A percentile compares a stretch with the other conserved stretches of the same genome.
phyloP scores from a whole-genome alignment of 2,113 vertebrate genomes.

The Pogonocichla stellata region DNA sequence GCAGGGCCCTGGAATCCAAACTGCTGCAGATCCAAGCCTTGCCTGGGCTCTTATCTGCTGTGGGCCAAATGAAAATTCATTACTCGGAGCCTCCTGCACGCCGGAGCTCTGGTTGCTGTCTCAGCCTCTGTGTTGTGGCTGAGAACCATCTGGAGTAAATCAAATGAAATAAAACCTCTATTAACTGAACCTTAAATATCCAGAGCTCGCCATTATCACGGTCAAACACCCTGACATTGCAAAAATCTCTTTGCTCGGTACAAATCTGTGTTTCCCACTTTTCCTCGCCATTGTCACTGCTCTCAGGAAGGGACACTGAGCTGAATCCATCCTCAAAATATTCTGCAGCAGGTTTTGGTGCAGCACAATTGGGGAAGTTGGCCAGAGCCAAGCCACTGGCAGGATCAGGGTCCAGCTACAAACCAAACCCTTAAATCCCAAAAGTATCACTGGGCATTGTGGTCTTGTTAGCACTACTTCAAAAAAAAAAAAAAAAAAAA shows the following conservation, averaged over 20 bases:
- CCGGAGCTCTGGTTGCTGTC: conserved; percentile 51
- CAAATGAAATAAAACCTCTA: conserved; percentile 60
- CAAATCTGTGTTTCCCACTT: not conserved
- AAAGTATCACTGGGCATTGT: not conserved
- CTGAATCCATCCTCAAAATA: not conserved
- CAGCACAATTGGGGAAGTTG: not conserved
- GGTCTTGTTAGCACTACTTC: not conserved
- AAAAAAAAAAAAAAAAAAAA: not conserved
- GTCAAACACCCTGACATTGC: not conserved
- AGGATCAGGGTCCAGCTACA: not conserved
- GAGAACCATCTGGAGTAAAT: conserved; percentile 62
- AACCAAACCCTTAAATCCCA: not conserved
- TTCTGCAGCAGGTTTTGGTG: not conserved
- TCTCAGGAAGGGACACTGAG: not conserved
- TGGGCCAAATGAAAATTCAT: conserved; percentile 55
- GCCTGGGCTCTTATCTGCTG: conserved; percentile 22
- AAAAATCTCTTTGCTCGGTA: not conserved
- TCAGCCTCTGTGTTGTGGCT: conserved; percentile 29
- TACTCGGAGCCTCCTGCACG: not conserved
- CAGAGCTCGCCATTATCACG: conserved; percentile 13
- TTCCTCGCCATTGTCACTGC: not conserved
- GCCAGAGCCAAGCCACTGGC: not conserved
- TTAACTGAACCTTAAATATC: conserved; percentile 51
- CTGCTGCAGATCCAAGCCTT: not conserved
- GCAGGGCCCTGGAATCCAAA: conserved; percentile 21